Evolutionary conservation across 2,113 vertebrate species (phyloP).

Genomic region (Ctenodactylus gundi): DNA sequence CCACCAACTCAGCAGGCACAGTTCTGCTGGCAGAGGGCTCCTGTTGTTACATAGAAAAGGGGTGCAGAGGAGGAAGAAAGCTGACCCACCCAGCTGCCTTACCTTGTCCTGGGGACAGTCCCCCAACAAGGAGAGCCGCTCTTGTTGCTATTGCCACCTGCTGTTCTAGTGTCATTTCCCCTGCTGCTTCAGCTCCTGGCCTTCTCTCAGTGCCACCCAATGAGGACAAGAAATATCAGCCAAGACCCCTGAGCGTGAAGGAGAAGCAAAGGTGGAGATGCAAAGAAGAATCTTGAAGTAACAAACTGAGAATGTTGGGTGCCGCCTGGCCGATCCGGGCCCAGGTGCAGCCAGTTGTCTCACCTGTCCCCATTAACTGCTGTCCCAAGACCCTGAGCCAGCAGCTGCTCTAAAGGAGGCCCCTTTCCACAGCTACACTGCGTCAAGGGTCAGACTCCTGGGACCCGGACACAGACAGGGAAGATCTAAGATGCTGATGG

Average conservation of each 20-base stretch:
- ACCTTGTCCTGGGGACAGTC: not conserved
- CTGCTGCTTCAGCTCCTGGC: not conserved
- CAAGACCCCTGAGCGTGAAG: not conserved
- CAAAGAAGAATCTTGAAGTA: not conserved
- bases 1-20: not conserved
- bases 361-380: not conserved
- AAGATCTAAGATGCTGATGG: not conserved
- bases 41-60: not conserved
- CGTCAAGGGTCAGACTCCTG: not conserved
- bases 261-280: not conserved
- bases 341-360: not conserved
- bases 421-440: not conserved
- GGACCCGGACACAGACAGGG: not conserved
- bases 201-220: not conserved
- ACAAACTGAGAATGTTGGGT: constrained; percentile 2
- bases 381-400: not conserved
- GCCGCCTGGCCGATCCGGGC: constrained; percentile 36
- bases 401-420: not conserved
- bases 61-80: not conserved
- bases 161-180: not conserved
- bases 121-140: not conserved
- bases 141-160: accelerated
- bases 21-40: not conserved
- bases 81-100: not conserved
- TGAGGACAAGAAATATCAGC: not conserved